Evolutionary conservation across 2,797 vertebrate species (phyloP).

Genomic region (Hypotaenidia okinawae): DNA sequence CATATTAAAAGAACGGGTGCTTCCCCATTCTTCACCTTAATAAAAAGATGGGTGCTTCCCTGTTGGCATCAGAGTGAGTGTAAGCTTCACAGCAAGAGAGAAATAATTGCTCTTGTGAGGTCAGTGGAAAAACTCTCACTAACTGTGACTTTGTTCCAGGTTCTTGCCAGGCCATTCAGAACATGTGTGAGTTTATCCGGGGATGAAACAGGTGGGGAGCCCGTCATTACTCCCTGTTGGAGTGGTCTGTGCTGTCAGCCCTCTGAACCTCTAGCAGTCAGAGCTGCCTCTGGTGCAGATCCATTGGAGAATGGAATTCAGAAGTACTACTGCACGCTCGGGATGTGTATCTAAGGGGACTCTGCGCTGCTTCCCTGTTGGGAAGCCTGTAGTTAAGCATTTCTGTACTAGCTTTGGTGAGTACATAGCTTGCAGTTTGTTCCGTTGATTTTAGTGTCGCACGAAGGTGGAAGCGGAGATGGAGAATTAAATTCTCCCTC

Average conservation of each 20-base stretch:
- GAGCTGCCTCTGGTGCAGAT: background rate
- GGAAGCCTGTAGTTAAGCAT: background rate
- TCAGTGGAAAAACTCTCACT: conserved; percentile 33
- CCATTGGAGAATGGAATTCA: background rate
- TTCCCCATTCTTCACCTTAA: background rate
- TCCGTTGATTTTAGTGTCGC: conserved; percentile 10
- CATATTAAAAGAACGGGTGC: background rate
- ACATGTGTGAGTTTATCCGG: background rate
- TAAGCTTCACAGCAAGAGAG: background rate
- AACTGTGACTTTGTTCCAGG: background rate
- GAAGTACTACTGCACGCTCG: background rate
- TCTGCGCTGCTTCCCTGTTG: background rate
- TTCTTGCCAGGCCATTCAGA: conserved; percentile 9
- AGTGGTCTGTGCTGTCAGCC: background rate
- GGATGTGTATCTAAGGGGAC: background rate
- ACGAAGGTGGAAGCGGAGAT: background rate
- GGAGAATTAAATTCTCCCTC: background rate
- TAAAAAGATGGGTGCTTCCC: background rate
- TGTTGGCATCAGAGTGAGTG: background rate
- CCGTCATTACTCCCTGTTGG: background rate
- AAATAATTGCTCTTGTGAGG: background rate
- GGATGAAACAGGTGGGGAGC: background rate
- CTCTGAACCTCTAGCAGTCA: background rate
- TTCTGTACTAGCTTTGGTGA: background rate
- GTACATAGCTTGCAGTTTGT: background rate